phyloP scores from a whole-genome alignment of 2,113 vertebrate genomes.

The Ceyx melanurus region DNA sequence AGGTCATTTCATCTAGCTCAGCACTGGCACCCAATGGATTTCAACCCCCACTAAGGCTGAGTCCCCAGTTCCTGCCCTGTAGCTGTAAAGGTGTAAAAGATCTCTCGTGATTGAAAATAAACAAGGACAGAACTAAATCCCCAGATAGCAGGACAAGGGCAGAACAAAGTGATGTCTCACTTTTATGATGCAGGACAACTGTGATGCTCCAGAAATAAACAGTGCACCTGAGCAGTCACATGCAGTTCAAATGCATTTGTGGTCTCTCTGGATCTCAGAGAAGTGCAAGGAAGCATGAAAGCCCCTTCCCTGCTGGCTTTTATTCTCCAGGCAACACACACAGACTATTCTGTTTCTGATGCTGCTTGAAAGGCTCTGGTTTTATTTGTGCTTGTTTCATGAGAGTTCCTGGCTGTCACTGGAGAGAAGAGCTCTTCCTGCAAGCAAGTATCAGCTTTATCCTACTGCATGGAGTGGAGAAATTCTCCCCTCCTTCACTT shows the following conservation, averaged over 20 bases:
- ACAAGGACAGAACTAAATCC: not conserved
- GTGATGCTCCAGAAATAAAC: not conserved
- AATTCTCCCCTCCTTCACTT: not conserved
- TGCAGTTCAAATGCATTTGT: not conserved
- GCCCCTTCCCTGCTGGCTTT: not conserved
- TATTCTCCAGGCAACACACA: not conserved
- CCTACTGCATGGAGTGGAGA: rapidly evolving
- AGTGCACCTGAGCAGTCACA: not conserved
- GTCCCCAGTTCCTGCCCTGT: not conserved
- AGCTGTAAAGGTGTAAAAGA: not conserved
- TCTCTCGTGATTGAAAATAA: not conserved
- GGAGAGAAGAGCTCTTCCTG: not conserved
- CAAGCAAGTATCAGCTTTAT: not conserved
- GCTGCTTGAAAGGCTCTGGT: not conserved
- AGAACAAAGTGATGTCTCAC: not conserved
- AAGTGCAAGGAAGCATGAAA: not conserved
- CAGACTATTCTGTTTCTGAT: not conserved
- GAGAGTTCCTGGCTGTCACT: not conserved
- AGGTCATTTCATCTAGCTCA: not conserved
- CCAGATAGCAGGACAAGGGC: not conserved
- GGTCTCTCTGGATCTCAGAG: not conserved
- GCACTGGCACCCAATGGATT: not conserved
- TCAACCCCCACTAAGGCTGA: not conserved
- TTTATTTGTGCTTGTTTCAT: not conserved
- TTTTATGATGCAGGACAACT: not conserved